A percentile compares a stretch with the other conserved stretches of the same genome.
phyloP scores from a whole-genome alignment of 2,797 vertebrate genomes.

The Hippoglossus hippoglossus region DNA sequence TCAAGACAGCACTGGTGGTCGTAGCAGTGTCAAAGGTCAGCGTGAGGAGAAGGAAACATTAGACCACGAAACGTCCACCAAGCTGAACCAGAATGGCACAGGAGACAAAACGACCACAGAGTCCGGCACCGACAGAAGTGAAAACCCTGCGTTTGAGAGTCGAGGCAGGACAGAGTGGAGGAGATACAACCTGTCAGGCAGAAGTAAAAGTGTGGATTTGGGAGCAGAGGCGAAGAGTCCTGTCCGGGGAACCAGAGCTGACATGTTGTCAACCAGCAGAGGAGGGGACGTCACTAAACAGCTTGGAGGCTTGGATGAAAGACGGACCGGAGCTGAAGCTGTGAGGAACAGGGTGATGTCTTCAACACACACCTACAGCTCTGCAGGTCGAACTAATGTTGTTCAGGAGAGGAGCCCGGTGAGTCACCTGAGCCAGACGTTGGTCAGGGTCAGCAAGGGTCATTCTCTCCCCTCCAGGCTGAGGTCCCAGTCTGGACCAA shows the following conservation, averaged over 20 bases:
- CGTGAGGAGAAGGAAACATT: slow-evolving; percentile 37
- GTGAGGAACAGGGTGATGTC: slow-evolving; percentile 27
- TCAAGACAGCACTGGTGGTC: slow-evolving; percentile 27
- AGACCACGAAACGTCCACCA: slow-evolving; percentile 13
- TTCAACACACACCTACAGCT: slow-evolving; percentile 34
- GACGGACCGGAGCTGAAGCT: slow-evolving; percentile 4
- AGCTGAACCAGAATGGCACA: slow-evolving; percentile 39
- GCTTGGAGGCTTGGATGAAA: slow-evolving; percentile 50
- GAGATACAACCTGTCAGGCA: slow-evolving; percentile 39
- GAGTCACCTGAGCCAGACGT: slow-evolving; percentile 16
- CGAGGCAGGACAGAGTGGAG: slow-evolving; percentile 61
- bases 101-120: slow-evolving; percentile 34
- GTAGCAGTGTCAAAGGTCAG: slow-evolving; percentile 23
- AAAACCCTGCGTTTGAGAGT: slow-evolving; percentile 26
- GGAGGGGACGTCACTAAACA: slow-evolving; percentile 9
- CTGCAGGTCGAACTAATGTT: slow-evolving; percentile 8
- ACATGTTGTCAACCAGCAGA: slow-evolving; percentile 13
- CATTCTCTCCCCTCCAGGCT: slow-evolving; percentile 75
- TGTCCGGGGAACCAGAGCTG: slow-evolving; percentile 11
- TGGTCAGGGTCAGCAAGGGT: slow-evolving; percentile 47
- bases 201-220: slow-evolving; percentile 79
- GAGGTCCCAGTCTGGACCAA: slow-evolving; percentile 43
- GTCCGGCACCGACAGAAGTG: slow-evolving; percentile 24
- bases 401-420: slow-evolving; percentile 17
- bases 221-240: slow-evolving; percentile 38